A percentile compares a stretch with the other conserved stretches of the same genome.
These are phyloP conservation scores for Sminthurides aquaticus DNA, from an alignment of 2,888 invertebrate genomes.

Conservation along the genomic window DNA sequence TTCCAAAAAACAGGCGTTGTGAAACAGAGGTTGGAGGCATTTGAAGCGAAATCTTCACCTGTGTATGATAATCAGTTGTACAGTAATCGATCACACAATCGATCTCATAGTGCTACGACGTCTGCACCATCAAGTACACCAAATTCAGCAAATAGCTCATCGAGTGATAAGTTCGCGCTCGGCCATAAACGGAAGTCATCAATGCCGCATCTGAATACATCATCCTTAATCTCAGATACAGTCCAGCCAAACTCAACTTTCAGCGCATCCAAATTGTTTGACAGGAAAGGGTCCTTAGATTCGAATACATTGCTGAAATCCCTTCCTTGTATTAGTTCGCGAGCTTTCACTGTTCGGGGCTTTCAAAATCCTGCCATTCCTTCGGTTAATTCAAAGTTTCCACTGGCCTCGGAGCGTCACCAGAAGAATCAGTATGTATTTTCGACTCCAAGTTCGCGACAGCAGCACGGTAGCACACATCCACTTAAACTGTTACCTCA, in stretches of 20 bases:
- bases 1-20: slow-evolving; percentile 53
- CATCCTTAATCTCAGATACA: slow-evolving; percentile 6
- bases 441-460: slow-evolving; percentile 45
- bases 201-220: slow-evolving; percentile 36
- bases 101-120: slow-evolving; percentile 42
- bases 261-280: slow-evolving; percentile 9
- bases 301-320: slow-evolving; percentile 37
- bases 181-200: slow-evolving; percentile 41
- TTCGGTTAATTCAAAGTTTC: slow-evolving; percentile 24
- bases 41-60: slow-evolving; percentile 64
- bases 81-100: slow-evolving; percentile 37
- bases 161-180: slow-evolving; percentile 26
- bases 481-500: slow-evolving; percentile 74
- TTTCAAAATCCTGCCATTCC: slow-evolving; percentile 35
- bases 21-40: slow-evolving; percentile 76
- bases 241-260: slow-evolving; percentile 11
- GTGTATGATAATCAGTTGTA: slow-evolving; percentile 28
- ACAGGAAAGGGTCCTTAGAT: slow-evolving; percentile 41
- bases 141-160: slow-evolving; percentile 27
- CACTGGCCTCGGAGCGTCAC: slow-evolving; percentile 6
- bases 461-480: slow-evolving; percentile 84
- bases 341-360: slow-evolving; percentile 39
- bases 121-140: slow-evolving; percentile 28
- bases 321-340: slow-evolving; percentile 34
- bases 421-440: slow-evolving; percentile 20